phyloP scores from a whole-genome alignment of 2,797 vertebrate species.

The Hippopotamyrus pictus region DNA sequence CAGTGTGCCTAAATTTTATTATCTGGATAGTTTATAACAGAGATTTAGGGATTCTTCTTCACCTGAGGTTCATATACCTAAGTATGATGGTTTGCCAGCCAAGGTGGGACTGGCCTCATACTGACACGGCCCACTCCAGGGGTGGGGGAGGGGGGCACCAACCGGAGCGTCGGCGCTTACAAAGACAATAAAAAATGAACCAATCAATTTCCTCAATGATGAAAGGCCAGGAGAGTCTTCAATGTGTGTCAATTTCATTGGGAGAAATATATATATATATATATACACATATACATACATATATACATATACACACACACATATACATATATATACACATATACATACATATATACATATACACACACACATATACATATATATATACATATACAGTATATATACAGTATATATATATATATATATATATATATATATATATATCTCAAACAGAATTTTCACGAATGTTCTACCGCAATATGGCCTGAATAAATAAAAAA shows the following conservation, averaged over 20 bases:
- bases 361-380: neutral
- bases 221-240: neutral
- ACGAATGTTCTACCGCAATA: neutral
- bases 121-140: neutral
- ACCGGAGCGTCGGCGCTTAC: neutral
- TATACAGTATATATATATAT: neutral
- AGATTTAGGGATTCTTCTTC: neutral
- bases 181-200: conserved; percentile 14
- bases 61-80: neutral
- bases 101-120: neutral
- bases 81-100: neutral
- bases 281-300: neutral
- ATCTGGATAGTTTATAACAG: neutral
- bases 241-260: neutral
- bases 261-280: neutral
- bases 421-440: neutral
- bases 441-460: neutral
- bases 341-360: neutral
- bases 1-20: neutral
- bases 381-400: neutral
- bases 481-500: neutral
- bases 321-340: neutral
- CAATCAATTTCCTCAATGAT: neutral
- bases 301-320: neutral
- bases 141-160: neutral